A percentile compares a stretch with the other conserved stretches of the same genome.
phyloP scores from a whole-genome alignment of 2,113 vertebrate genomes.

The Epinephelus fuscoguttatus region DNA sequence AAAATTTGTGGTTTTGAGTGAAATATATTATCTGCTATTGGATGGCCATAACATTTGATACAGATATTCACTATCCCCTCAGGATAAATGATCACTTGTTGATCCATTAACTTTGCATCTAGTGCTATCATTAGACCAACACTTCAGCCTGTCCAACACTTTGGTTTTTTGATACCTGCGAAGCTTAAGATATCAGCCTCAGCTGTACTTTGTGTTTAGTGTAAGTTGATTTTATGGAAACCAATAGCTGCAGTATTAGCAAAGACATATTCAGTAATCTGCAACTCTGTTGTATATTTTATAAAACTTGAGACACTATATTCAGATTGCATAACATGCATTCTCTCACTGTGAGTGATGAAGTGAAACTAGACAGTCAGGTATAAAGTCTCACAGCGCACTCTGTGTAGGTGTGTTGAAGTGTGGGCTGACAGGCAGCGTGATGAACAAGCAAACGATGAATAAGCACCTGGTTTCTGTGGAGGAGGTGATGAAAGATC shows the following conservation, averaged over 20 bases:
- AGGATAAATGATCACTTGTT: no score
- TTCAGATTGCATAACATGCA: neutral
- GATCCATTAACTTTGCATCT: neutral
- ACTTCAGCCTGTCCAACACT: no score
- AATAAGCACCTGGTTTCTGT: slow-evolving; percentile 39
- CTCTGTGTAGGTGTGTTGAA: slow-evolving; percentile 24
- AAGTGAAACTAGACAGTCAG: slow-evolving; percentile 1
- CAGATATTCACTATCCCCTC: no score
- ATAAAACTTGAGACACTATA: neutral
- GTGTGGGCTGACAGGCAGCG: slow-evolving; percentile 32
- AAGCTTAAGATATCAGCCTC: neutral
- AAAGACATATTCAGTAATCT: neutral
- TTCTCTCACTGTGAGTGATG: neutral
- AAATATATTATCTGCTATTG: no score
- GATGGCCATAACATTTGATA: no score
- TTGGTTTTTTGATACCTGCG: neutral
- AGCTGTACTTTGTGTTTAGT: no score
- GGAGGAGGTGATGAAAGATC: slow-evolving; percentile 44
- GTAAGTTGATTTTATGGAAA: neutral
- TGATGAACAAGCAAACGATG: slow-evolving; percentile 11
- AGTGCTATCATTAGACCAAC: neutral
- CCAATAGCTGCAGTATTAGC: neutral
- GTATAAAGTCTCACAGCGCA: neutral
- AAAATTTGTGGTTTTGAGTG: no score
- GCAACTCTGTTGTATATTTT: neutral